Base-by-base conservation (phyloP, 2,888 invertebrate species). In the Dicycla oo region DNA sequence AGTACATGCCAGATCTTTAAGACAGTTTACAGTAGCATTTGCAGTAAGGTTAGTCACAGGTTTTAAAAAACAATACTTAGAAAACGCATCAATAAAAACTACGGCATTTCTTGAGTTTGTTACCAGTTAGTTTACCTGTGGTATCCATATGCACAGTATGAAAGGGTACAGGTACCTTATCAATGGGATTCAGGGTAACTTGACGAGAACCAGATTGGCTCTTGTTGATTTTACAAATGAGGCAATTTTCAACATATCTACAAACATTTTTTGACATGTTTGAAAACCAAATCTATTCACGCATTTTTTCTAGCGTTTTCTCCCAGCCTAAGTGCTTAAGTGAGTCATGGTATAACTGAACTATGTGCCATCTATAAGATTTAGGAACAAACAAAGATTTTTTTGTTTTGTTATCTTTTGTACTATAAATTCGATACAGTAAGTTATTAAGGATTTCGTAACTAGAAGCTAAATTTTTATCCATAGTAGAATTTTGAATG, bases 1-100 rank as follows among this genome's bases (percentile, higher is more conserved):
- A n/a, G n/a, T n/a, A n/a, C n/a, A n/a, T n/a, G n/a, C n/a, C n/a
- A n/a, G n/a, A n/a, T n/a, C n/a, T n/a, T n/a, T n/a, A n/a, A n/a
- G n/a, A n/a, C n/a, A n/a, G n/a, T 53, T 53, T 30, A 56, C 30
- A 6, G 30, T 54, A 30, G 54, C 54, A 30, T 30, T 54, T 54
- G 30, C 30, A 56, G 56, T 56, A 4, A 30, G 56, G 30, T 30
- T 56, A 56, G 11, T 30, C 56, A 56, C 30, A 56, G 56, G 56
- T 56, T 56, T 56, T 30, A 56, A 20, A 10, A 56, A 30, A 7
- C 56, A 56, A 56, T 54, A 54, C 18, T 56, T 56, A 20, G 56
- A 56, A 34, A 57, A 57, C 7, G 54, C 54, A 26, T 54, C 54
- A 18, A 26, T 54, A 26, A 26, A 54, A 54, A 54, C 18, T 18